Conservation (phyloP, 2,113 vertebrate genomes). For the Poeciliopsis turrubarensis region DNA sequence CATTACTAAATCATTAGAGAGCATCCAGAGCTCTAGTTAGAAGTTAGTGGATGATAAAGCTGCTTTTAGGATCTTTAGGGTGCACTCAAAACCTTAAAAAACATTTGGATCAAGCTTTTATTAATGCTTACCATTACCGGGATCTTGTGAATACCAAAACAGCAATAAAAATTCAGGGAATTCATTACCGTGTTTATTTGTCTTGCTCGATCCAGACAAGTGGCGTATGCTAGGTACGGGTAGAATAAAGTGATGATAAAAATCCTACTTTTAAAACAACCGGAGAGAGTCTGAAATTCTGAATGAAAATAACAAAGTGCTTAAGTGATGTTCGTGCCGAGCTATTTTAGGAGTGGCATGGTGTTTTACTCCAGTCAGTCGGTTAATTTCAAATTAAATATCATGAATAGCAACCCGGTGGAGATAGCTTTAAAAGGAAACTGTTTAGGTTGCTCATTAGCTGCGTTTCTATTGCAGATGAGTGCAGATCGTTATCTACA, state of each 20-base stretch:
- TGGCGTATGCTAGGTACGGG: not conserved
- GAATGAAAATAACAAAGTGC: not conserved
- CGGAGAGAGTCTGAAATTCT: not conserved
- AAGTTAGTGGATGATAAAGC: conserved; percentile 52
- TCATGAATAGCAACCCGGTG: too few species aligned
- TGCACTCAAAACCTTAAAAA: not conserved
- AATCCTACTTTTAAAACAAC: not conserved
- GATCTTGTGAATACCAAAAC: not conserved
- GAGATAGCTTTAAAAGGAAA: too few species aligned
- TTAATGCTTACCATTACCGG: not conserved
- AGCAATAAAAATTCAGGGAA: not conserved
- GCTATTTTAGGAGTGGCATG: not conserved
- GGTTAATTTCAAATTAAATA: too few species aligned
- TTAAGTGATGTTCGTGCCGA: not conserved
- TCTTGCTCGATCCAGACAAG: not conserved
- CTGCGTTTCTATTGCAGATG: too few species aligned
- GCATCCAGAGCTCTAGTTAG: conserved; percentile 58
- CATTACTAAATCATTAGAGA: conserved; percentile 74
- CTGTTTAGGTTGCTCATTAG: too few species aligned
- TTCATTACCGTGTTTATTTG: not conserved
- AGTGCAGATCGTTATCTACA: too few species aligned
- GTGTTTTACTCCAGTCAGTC: too few species aligned
- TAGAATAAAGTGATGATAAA: not conserved
- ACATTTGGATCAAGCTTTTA: not conserved
- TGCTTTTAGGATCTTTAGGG: conserved; percentile 33